Conservation (phyloP, 2,113 vertebrate species). For the Elephas maximus region DNA sequence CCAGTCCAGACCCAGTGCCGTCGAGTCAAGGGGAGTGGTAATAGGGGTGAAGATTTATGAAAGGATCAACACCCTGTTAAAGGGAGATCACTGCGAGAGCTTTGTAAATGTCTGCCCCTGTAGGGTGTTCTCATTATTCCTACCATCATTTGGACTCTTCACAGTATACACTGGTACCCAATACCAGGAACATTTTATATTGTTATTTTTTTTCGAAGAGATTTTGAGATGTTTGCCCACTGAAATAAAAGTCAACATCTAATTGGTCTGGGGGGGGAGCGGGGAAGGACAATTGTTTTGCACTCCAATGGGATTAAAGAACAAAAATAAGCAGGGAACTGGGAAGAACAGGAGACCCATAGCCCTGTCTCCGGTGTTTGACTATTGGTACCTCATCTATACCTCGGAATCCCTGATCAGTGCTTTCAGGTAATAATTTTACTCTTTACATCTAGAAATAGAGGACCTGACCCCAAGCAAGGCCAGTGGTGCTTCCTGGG, state of each 20-base stretch:
- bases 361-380: fast-evolving
- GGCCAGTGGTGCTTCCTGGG: not conserved
- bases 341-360: fast-evolving
- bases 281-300: not conserved
- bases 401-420: not conserved
- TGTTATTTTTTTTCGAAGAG: not conserved
- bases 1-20: no score
- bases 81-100: not conserved
- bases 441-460: not conserved
- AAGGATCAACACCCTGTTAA: not conserved
- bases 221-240: not conserved
- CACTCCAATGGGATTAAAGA: not conserved
- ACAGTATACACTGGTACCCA: not conserved
- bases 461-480: not conserved
- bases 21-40: no score
- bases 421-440: not conserved
- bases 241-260: not conserved
- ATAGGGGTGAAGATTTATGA: fast-evolving
- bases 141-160: not conserved
- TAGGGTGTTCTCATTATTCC: fast-evolving
- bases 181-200: not conserved
- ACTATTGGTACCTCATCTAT: fast-evolving
- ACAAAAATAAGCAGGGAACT: not conserved
- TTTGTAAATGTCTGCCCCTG: fast-evolving
- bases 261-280: not conserved